Evolutionary conservation across 1,140 invertebrate genomes (phyloP), one percentile per base, ranked within the genome.

Genomic region (Chelonus insularis): DNA sequence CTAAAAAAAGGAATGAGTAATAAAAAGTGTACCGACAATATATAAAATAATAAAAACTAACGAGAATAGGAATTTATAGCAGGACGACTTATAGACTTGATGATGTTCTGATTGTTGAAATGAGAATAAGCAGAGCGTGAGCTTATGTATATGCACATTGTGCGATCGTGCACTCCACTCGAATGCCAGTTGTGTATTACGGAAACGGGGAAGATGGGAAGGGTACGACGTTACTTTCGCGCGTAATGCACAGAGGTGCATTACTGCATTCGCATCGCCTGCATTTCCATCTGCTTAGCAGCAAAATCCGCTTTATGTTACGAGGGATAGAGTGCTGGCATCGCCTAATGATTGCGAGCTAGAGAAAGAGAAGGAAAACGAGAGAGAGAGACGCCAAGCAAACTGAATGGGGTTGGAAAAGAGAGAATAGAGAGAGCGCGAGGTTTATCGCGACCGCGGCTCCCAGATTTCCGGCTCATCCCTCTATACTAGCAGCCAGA

Each of bases 231-330:
- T 52, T 60, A 60, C 58, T 60, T 48, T 59, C 47, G 29, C 59
- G 51, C 59, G 59, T 61, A 61, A 61, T 61, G 39, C 45, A 59
- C 48, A 45, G 41, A 66, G 61, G 62, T 67, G 71, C 72, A 75
- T 75, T 74, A 74, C 70, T 68, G 68, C 67, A 69, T 70, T 75
- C 70, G 65, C 69, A 72, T 72, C 65, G 70, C 55, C 67, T 73
- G 72, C 69, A 76, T 78, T 75, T 76, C 72, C 72, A 75, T 79
- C 76, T 76, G 75, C 76, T 79, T 77, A 75, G 70, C 68, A 65
- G 63, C 57, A 67, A 72, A 79, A 79, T 79, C 77, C 75, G 75
- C 73, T 78, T 77, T 77, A 70, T 69, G 70, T 74, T 73, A 72
- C 69, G 67, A 72, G 68, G 69, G 68, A 73, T 70, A 73, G 65